These are phyloP conservation scores for Diabrotica virgifera DNA, from an alignment of 1,140 invertebrate species.

Conservation along the genomic window DNA sequence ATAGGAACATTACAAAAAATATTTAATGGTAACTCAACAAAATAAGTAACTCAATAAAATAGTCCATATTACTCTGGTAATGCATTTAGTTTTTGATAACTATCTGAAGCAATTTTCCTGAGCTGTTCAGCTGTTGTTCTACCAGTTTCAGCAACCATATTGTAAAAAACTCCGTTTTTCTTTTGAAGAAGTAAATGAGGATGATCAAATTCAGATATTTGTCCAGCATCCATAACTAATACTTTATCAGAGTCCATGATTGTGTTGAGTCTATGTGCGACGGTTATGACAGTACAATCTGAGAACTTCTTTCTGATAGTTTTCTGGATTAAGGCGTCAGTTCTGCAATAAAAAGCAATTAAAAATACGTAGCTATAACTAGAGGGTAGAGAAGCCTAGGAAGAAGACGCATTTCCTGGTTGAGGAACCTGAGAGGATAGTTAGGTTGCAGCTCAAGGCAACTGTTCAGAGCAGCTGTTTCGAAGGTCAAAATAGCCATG, in stretches of 20 bases:
- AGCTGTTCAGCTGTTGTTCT: slow-evolving; percentile 42
- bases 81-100: slow-evolving; percentile 16
- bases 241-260: not conserved
- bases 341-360: no score
- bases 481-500: no score
- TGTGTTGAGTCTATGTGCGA: not conserved
- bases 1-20: no score
- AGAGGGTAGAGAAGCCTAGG: no score
- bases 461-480: no score
- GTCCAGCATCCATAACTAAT: slow-evolving; percentile 56
- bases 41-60: no score
- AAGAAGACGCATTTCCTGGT: no score
- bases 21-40: no score
- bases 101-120: slow-evolving; percentile 42
- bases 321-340: not conserved
- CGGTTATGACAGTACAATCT: not conserved
- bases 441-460: no score
- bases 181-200: slow-evolving; percentile 59
- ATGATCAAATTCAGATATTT: slow-evolving; percentile 63
- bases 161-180: slow-evolving; percentile 42
- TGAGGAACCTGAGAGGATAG: no score
- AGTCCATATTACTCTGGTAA: not conserved
- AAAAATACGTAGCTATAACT: no score
- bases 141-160: slow-evolving; percentile 52
- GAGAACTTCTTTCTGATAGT: not conserved